phyloP scores from a whole-genome alignment of 2,113 vertebrate genomes.

The Ochotona princeps region DNA sequence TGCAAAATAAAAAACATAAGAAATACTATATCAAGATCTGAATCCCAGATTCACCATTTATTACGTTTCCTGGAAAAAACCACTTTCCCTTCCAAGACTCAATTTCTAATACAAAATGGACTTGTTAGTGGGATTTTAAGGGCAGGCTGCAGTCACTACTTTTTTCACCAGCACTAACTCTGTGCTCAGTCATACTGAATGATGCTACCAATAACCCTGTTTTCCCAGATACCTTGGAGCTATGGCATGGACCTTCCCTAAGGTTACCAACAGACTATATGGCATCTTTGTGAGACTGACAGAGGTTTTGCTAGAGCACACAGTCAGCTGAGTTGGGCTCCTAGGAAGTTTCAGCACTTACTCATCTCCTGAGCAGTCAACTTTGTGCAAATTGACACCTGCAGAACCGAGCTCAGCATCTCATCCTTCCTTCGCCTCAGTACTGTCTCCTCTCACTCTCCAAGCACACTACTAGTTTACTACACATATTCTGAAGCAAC shows the following conservation, averaged over 20 bases:
- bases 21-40: neutral
- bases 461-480: neutral
- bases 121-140: conserved; percentile 5
- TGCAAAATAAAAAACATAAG: neutral
- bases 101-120: conserved; percentile 8
- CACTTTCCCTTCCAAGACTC: neutral
- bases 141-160: neutral
- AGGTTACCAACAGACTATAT: neutral
- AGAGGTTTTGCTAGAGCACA: neutral
- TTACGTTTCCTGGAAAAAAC: neutral
- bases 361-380: neutral
- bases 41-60: conserved; percentile 17
- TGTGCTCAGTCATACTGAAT: neutral
- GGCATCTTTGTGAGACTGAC: neutral
- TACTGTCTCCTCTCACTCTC: neutral
- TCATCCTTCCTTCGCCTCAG: neutral
- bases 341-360: neutral
- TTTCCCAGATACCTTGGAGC: neutral
- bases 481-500: neutral
- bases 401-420: neutral
- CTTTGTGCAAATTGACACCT: neutral
- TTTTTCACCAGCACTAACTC: neutral
- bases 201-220: neutral
- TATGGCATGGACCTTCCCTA: neutral
- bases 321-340: neutral